Evolutionary conservation across 2,888 invertebrate species (phyloP), one percentile per base, ranked within the genome.

Genomic region (Cephus nigrinus): DNA sequence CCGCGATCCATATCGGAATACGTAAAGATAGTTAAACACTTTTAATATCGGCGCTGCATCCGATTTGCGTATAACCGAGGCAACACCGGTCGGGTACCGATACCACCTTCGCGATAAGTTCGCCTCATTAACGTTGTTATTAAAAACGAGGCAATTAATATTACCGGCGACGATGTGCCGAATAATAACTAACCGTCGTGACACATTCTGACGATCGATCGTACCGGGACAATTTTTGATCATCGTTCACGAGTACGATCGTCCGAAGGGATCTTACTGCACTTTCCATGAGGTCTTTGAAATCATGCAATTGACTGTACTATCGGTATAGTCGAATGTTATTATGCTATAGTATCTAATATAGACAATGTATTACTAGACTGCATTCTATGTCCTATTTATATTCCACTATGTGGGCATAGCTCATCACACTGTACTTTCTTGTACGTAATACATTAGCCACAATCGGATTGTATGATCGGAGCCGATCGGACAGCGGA

Each of bases 101-200:
- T 76, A 82, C 84, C 83, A 84, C 83, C 83, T 82, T 82, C 82
- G 80, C 82, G 86, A 86, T 86, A 86, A 82, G 78, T 80, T 85
- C 86, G 85, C 84, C 32, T 86, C 86, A 86, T 86, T 86, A 86
- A 86, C 84, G 85, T 85, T 86, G 84, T 85, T 85, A 86, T 86
- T 85, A 86, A 86, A 86, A 85, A 84, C 79, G 82, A 76, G 80
- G 85, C 82, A 81, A 75, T 78, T 78, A 75, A 75, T 73, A 55
- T 69, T 72, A 72, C 55, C 75, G 40, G 33, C 31, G 3, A 71
- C 76, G 34, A 33, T 12, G 40, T 32, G 79, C 79, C 78, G 79
- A 85, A 84, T 85, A 85, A 84, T 84, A 81, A 82, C 81, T 33
- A 3, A 11, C 31, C 9, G 31, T 9, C 15, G 3, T 11, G 32